These are phyloP conservation scores for Glossophaga mutica DNA, from an alignment of 2,797 vertebrate species.

Conservation along the genomic window DNA sequence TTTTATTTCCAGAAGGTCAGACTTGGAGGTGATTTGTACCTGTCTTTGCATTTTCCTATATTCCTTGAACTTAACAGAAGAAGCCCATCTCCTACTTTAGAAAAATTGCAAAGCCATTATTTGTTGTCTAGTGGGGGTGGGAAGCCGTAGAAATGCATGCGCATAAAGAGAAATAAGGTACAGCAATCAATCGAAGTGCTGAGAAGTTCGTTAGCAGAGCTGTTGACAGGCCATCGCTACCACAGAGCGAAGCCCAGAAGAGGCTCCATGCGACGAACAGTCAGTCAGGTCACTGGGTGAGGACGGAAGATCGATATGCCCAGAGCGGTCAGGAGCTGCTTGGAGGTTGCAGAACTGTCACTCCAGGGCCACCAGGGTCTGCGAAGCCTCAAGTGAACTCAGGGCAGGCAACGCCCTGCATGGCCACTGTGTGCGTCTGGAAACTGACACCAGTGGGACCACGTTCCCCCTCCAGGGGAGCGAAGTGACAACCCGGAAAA, in stretches of 20 bases:
- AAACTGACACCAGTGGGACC: neutral
- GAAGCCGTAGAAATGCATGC: neutral
- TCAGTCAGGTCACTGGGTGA: constrained; percentile 63
- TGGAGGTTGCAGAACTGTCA: constrained; percentile 14
- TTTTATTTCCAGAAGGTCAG: neutral
- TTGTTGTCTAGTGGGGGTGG: neutral
- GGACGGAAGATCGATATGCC: constrained; percentile 68
- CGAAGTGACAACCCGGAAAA: neutral
- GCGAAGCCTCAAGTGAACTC: neutral
- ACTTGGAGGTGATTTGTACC: neutral
- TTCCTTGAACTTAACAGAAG: constrained; percentile 4
- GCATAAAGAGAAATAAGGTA: neutral
- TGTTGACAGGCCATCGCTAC: constrained; percentile 3
- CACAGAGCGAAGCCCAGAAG: neutral
- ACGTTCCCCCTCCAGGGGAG: neutral
- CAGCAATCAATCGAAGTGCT: neutral
- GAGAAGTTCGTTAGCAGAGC: constrained; percentile 63
- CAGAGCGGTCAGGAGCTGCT: neutral
- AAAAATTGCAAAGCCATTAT: neutral
- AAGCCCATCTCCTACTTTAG: neutral
- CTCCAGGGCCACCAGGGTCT: constrained; percentile 7
- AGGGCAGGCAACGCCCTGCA: neutral
- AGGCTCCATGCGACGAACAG: neutral
- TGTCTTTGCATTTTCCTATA: neutral
- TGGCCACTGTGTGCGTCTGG: neutral